Conservation (phyloP, 2,797 vertebrate species). For the Sorex maritimensis region DNA sequence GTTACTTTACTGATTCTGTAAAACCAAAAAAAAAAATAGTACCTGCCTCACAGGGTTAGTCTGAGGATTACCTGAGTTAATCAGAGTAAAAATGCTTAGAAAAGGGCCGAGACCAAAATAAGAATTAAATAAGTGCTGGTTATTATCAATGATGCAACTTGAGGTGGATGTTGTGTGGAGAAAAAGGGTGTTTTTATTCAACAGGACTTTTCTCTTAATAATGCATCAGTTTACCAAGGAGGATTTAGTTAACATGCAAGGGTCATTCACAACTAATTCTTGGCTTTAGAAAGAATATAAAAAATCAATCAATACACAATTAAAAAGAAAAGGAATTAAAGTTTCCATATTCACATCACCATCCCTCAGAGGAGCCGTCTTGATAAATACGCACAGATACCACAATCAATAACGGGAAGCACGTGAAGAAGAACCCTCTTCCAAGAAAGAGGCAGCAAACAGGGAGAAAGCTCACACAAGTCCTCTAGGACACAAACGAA, state of each 20-base stretch:
- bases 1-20: neutral
- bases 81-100: neutral
- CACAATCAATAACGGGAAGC: slow-evolving; percentile 56
- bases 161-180: neutral
- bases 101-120: neutral
- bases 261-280: slow-evolving; percentile 81
- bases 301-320: slow-evolving; percentile 82
- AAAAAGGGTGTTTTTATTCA: neutral
- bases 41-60: neutral
- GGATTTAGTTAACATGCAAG: slow-evolving; percentile 73
- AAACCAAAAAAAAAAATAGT: neutral
- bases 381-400: slow-evolving; percentile 71
- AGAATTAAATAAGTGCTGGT: neutral
- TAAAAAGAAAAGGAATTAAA: slow-evolving; percentile 85
- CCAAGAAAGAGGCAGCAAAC: slow-evolving; percentile 3
- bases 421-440: slow-evolving; percentile 46
- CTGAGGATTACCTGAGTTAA: neutral
- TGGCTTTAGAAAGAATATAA: slow-evolving; percentile 75
- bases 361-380: slow-evolving; percentile 66
- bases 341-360: slow-evolving; percentile 71
- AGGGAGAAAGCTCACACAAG: neutral
- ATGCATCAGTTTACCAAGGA: slow-evolving; percentile 3
- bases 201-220: neutral
- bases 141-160: neutral
- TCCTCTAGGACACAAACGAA: slow-evolving; percentile 47